Evolutionary conservation across 2,888 invertebrate genomes (phyloP).

Genomic region (Parnassius orleans): DNA sequence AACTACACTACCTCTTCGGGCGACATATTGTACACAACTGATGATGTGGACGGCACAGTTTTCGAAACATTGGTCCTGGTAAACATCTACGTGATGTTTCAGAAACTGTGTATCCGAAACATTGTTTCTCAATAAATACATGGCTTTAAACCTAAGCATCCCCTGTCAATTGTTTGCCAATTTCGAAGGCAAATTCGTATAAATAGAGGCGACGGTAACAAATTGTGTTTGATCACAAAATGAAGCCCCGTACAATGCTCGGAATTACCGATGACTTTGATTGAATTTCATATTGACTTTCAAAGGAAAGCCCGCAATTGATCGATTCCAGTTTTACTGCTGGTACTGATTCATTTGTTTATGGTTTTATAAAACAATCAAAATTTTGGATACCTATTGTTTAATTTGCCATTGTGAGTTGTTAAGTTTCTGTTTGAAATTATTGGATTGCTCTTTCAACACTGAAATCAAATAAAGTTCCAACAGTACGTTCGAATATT

Average conservation of each 20-base stretch:
- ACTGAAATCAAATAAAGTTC: too few species aligned
- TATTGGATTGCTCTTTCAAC: too few species aligned
- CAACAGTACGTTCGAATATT: too few species aligned
- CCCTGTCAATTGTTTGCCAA: conserved; percentile 19
- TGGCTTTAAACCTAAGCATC: background rate
- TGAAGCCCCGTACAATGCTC: conserved; percentile 46
- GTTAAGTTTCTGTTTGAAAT: background rate
- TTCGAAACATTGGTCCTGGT: too few species aligned
- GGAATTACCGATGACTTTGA: conserved; percentile 44
- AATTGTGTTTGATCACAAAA: conserved; percentile 41
- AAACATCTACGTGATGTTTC: too few species aligned
- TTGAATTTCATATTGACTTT: conserved; percentile 41
- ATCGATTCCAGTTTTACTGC: conserved; percentile 24
- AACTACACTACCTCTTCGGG: too few species aligned
- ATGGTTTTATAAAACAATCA: conserved; percentile 6
- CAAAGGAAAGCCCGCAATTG: conserved; percentile 37
- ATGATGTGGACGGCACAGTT: too few species aligned
- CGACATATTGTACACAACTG: too few species aligned
- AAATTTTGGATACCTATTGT: background rate
- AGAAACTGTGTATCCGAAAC: background rate
- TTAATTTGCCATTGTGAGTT: background rate
- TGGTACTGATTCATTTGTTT: conserved; percentile 5
- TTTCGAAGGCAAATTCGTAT: conserved; percentile 30
- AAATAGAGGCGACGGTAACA: conserved; percentile 36
- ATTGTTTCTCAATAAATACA: background rate